Evolutionary conservation across 2,113 vertebrate genomes (phyloP), one percentile per base, ranked within the genome.

Genomic region (Cricetomys ansorgei): DNA sequence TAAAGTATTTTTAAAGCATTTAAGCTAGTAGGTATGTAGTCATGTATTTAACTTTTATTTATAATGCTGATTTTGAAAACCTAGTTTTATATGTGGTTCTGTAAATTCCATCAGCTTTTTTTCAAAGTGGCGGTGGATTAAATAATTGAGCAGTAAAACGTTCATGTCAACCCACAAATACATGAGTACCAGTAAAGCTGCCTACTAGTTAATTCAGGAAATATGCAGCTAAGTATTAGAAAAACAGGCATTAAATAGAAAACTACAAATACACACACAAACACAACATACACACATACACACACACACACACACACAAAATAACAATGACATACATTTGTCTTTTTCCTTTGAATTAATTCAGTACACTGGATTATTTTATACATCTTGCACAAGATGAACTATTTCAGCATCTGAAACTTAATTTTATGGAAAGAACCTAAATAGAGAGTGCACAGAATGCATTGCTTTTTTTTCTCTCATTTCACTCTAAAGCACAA

Each of bases 271-370:
- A 55, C 31, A 53, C 8, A 34, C 4, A 43, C 7, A 40, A 6
- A 7, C 69, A 69, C 12, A n/a, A 70, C 10, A 59, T 9, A 65
- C 62, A 65, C 62, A 65, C 62, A 65, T 8, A 29, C 19, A 43
- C 57, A 59, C 19, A 59, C 57, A 59, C 57, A 59, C 19, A 59
- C 21, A 59, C 19, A 59, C 57, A 19, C 57, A 59, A 64, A 76
- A 59, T 29, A 25, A 31, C 21, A n/a, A 93, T 76, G 27, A 43
- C 75, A 72, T 9, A n/a, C 5, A 62, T 65, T 62, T 34, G 48
- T 29, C 23, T 67, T 69, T 70, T 77, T 65, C 17, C 9, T 95
- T 86, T 69, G 16, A 94, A 94, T 91, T 57, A 96, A 88, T 31
- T 75, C 73, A 84, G n/a, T 76, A 57, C 23, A 21, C 80, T 83